phyloP scores from a whole-genome alignment of 2,797 vertebrate genomes.

The Phylloscopus collybita region DNA sequence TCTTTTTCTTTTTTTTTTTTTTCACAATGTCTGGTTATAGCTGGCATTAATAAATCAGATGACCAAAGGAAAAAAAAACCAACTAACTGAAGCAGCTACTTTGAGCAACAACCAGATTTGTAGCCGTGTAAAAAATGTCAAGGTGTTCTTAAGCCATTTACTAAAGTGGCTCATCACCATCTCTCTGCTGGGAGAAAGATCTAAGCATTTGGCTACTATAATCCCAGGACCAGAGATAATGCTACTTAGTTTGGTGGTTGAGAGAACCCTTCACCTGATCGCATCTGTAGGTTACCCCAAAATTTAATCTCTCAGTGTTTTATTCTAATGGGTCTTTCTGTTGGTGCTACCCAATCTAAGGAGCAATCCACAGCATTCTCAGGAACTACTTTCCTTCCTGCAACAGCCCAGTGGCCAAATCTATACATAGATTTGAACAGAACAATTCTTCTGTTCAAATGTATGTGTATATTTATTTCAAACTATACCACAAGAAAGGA shows the following conservation, averaged over 20 bases:
- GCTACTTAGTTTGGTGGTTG: fast-evolving
- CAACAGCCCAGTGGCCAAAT: neutral
- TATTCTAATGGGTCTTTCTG: neutral
- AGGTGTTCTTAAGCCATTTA: neutral
- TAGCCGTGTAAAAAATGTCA: neutral
- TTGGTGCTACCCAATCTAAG: neutral
- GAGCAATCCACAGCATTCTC: neutral
- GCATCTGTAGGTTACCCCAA: neutral
- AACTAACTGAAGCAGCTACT: neutral
- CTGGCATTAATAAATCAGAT: neutral
- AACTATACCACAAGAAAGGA: neutral
- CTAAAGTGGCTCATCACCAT: neutral
- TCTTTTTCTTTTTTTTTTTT: neutral
- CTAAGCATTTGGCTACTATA: neutral
- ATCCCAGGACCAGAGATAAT: neutral
- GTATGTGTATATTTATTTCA: neutral
- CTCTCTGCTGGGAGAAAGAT: neutral
- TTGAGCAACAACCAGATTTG: neutral
- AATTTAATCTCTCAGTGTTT: neutral
- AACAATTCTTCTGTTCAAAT: neutral
- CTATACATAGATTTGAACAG: no score
- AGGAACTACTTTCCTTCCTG: neutral
- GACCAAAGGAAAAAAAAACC: neutral
- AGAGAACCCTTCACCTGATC: neutral
- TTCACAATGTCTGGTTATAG: neutral